These are phyloP conservation scores for Chrysolina haemoptera DNA, from an alignment of 2,888 invertebrate species.

Conservation along the genomic window DNA sequence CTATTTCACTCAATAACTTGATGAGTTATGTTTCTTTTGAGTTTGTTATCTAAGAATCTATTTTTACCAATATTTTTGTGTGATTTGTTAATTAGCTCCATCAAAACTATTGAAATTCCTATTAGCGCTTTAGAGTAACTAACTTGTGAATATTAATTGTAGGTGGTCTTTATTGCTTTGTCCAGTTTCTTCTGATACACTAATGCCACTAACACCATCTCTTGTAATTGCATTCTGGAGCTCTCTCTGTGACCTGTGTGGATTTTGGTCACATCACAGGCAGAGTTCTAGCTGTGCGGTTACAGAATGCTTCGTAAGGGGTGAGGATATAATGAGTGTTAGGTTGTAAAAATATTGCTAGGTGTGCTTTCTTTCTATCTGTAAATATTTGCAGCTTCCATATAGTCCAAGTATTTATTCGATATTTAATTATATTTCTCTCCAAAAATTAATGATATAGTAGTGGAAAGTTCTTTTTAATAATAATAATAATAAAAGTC, in stretches of 20 bases:
- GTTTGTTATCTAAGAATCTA: too few relatives aligned
- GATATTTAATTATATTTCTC: too few relatives aligned
- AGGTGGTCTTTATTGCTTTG: background rate
- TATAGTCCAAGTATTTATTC: too few relatives aligned
- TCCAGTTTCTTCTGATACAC: background rate
- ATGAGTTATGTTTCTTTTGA: too few relatives aligned
- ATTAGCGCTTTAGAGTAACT: background rate
- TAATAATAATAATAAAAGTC: too few relatives aligned
- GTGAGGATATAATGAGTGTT: background rate
- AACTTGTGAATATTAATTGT: background rate
- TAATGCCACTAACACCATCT: constrained; percentile 35
- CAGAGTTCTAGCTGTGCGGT: constrained; percentile 93
- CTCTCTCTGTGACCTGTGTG: constrained; percentile 87
- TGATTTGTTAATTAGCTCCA: too few relatives aligned
- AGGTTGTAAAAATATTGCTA: background rate
- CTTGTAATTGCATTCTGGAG: constrained; percentile 73
- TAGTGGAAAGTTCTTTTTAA: too few relatives aligned
- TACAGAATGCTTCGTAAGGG: constrained; percentile 58
- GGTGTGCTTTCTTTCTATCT: background rate
- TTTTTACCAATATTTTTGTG: too few relatives aligned
- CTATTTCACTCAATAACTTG: too few relatives aligned
- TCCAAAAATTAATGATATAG: too few relatives aligned
- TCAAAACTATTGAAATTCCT: too few relatives aligned
- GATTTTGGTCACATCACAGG: constrained; percentile 87
- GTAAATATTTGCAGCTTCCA: background rate